A percentile compares a stretch with the other conserved stretches of the same genome.
Conservation (phyloP, 2,888 invertebrate genomes). For the Nomada flava region DNA sequence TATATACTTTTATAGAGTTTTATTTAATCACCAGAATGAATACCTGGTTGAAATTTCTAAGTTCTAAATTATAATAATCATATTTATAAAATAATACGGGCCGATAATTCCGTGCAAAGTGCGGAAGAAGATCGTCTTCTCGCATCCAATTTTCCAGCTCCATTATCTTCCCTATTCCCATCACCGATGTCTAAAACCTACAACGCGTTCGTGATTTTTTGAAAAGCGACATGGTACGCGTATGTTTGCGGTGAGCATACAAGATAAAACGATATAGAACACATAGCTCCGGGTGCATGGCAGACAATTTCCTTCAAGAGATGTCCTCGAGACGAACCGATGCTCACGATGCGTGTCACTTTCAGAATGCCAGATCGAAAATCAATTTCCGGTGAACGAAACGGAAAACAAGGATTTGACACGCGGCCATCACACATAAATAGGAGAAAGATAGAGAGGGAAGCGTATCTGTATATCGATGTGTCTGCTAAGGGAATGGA, state of each 20-base stretch:
- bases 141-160: not conserved
- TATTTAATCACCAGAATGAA: too few relatives aligned
- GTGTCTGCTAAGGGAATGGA: conserved; percentile 14
- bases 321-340: conserved; percentile 42
- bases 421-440: conserved; percentile 50
- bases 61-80: not conserved
- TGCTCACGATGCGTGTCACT: conserved; percentile 63
- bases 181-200: too few relatives aligned
- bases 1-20: too few relatives aligned
- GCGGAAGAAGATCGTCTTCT: not conserved
- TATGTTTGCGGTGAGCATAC: not conserved
- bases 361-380: conserved; percentile 62
- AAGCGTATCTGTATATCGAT: conserved; percentile 2
- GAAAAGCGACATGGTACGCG: not conserved
- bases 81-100: too few relatives aligned
- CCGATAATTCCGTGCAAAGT: too few relatives aligned
- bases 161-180: too few relatives aligned
- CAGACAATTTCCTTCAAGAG: conserved; percentile 68
- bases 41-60: too few relatives aligned
- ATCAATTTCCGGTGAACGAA: conserved; percentile 66
- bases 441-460: not conserved
- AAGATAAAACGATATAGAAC: conserved; percentile 34
- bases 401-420: conserved; percentile 61
- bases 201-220: not conserved
- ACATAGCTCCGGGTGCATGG: conserved; percentile 25